These are phyloP conservation scores for Pedetes capensis DNA, from an alignment of 2,113 vertebrate genomes.

Conservation along the genomic window DNA sequence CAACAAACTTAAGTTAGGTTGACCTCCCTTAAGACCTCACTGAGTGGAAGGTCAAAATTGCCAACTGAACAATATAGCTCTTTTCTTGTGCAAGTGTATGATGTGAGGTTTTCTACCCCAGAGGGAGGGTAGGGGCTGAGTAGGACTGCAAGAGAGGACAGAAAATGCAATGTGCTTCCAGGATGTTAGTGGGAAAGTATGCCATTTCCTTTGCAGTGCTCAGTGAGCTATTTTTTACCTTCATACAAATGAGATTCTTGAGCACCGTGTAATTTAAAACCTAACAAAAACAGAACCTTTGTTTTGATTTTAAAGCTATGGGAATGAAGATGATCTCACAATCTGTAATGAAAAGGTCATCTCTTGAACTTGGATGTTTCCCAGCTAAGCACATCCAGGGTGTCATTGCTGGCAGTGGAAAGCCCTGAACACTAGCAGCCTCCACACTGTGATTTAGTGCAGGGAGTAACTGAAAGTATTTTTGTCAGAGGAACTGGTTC, in stretches of 20 bases:
- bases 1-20: background rate
- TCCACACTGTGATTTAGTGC: conserved; percentile 64
- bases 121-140: background rate
- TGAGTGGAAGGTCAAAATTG: background rate
- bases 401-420: background rate
- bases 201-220: background rate
- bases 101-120: background rate
- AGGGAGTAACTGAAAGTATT: conserved; percentile 59
- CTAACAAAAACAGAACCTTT: background rate
- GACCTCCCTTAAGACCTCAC: background rate
- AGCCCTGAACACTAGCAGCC: conserved; percentile 25
- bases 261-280: background rate
- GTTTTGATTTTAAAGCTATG: background rate
- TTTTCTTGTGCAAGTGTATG: background rate
- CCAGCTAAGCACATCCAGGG: conserved; percentile 1
- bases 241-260: background rate
- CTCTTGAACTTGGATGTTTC: conserved; percentile 31
- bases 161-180: background rate
- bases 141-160: background rate
- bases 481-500: conserved; percentile 61
- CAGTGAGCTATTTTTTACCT: background rate
- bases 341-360: conserved; percentile 49
- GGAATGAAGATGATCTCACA: conserved; percentile 47
- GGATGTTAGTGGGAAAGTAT: background rate
- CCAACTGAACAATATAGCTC: background rate